Conservation (phyloP, 1,140 invertebrate genomes). For the Bombus breviceps region DNA sequence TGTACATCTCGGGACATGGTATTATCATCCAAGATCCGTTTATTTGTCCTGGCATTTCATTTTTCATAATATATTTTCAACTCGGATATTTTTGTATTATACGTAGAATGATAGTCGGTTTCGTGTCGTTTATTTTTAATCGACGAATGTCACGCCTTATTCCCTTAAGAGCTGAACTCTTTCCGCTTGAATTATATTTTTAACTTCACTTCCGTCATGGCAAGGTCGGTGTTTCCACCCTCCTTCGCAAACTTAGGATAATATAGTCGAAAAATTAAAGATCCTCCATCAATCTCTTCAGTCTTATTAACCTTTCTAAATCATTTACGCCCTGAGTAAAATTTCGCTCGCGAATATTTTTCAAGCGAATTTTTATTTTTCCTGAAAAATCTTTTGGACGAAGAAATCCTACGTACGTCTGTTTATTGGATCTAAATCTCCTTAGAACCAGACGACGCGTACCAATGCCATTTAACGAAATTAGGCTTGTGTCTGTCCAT, state of each 20-base stretch:
- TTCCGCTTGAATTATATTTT: conserved; percentile 44
- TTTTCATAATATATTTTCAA: neutral
- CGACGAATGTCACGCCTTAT: conserved; percentile 25
- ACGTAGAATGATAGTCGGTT: too few relatives aligned
- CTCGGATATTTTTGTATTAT: neutral
- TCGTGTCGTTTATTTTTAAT: conserved; percentile 26
- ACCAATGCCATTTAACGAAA: too few relatives aligned
- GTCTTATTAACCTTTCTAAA: too few relatives aligned
- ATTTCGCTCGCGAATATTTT: too few relatives aligned
- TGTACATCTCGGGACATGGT: neutral
- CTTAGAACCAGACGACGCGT: too few relatives aligned
- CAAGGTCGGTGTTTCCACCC: neutral
- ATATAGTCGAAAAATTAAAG: neutral
- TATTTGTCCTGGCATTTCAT: neutral
- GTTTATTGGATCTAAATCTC: too few relatives aligned
- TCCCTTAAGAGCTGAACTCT: conserved; percentile 16
- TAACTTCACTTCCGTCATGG: conserved; percentile 28
- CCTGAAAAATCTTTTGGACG: too few relatives aligned
- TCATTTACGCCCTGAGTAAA: too few relatives aligned
- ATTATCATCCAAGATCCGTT: neutral
- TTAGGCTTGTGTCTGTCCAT: too few relatives aligned
- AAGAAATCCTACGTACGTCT: too few relatives aligned
- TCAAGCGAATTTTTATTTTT: neutral
- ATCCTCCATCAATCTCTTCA: too few relatives aligned
- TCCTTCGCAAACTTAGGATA: neutral